Evolutionary conservation across 2,888 invertebrate species (phyloP).

Genomic region (Caenorhabditis angaria): DNA sequence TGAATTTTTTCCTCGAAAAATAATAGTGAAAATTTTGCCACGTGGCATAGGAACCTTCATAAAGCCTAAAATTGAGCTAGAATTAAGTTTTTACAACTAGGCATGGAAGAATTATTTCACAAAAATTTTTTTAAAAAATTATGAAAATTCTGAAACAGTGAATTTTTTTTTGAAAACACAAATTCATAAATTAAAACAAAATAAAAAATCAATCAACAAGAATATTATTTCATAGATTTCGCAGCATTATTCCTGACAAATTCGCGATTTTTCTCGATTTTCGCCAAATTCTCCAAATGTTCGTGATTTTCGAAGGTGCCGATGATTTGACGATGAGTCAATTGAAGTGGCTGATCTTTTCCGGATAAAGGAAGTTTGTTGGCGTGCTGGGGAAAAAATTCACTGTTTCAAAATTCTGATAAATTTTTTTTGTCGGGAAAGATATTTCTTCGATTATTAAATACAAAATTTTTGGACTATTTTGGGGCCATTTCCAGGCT

Average conservation of each 20-base stretch:
- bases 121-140: too few species aligned
- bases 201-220: constrained; percentile 3
- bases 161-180: constrained; percentile 5
- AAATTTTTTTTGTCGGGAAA: background rate
- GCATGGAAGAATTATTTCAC: too few species aligned
- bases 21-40: too few species aligned
- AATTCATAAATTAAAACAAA: constrained; percentile 9
- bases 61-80: too few species aligned
- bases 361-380: constrained; percentile 8
- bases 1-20: too few species aligned
- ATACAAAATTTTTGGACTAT: background rate
- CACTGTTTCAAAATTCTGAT: background rate
- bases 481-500: background rate
- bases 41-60: too few species aligned
- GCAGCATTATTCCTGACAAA: constrained; percentile 15
- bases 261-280: constrained; percentile 20
- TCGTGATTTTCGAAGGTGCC: constrained; percentile 7
- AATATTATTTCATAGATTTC: constrained; percentile 1
- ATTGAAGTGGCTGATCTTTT: background rate
- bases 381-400: background rate
- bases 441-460: constrained; percentile 3
- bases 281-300: constrained; percentile 16
- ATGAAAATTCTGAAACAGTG: too few species aligned
- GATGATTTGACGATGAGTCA: background rate
- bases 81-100: too few species aligned